phyloP scores from a whole-genome alignment of 2,797 vertebrate species.

The Momotus momota region DNA sequence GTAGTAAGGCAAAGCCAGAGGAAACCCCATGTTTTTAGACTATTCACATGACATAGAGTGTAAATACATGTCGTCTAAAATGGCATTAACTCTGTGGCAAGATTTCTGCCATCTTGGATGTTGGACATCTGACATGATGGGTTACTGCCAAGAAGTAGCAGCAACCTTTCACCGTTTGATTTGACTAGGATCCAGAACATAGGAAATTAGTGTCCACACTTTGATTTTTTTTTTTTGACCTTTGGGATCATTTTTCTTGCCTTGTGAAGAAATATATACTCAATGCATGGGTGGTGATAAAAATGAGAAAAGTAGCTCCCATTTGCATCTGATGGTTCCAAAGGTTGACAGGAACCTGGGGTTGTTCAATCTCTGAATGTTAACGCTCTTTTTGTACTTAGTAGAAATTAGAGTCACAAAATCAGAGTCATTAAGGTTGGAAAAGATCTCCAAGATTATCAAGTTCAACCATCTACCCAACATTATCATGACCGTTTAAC shows the following conservation, averaged over 20 bases:
- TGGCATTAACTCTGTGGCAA: background rate
- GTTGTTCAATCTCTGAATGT: background rate
- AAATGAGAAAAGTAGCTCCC: background rate
- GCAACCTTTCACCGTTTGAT: background rate
- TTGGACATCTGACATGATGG: background rate
- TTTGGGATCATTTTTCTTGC: background rate
- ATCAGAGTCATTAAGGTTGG: too few species aligned
- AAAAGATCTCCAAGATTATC: too few species aligned
- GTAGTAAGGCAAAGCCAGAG: background rate
- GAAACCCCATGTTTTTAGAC: background rate
- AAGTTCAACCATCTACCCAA: too few species aligned
- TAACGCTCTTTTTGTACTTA: background rate
- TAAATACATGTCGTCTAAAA: background rate
- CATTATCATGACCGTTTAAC: too few species aligned
- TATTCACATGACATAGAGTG: background rate
- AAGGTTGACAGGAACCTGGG: background rate
- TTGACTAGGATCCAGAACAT: background rate
- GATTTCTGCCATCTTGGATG: background rate
- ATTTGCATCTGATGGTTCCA: background rate
- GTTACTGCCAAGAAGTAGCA: background rate
- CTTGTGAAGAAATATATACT: background rate
- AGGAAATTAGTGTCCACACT: background rate
- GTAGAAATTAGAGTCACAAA: background rate
- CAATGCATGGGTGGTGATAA: background rate
- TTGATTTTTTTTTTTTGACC: background rate